phyloP scores from a whole-genome alignment of 2,888 invertebrate genomes.

The Eugnorisma glareosa region DNA sequence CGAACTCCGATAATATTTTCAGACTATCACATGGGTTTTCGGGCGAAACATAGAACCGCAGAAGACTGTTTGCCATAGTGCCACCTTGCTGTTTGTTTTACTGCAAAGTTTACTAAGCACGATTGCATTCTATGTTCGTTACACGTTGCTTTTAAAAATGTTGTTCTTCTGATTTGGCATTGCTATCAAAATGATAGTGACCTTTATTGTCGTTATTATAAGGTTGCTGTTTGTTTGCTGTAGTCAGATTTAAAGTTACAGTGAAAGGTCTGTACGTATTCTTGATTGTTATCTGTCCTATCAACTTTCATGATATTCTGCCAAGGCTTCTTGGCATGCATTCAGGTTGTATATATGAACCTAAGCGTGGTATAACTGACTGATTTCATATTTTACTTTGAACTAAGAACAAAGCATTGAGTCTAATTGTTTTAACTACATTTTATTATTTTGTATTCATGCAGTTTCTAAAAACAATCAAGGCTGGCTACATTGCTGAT shows the following conservation, averaged over 20 bases:
- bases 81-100: too few relatives aligned
- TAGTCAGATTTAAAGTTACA: not conserved
- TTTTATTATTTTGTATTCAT: not conserved
- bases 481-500: too few relatives aligned
- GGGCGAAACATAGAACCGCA: too few relatives aligned
- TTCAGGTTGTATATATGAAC: constrained; percentile 32
- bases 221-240: not conserved
- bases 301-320: constrained; percentile 33
- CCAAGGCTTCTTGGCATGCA: constrained; percentile 33
- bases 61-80: too few relatives aligned
- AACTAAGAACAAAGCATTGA: not conserved
- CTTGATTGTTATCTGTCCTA: constrained; percentile 29
- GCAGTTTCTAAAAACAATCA: not conserved
- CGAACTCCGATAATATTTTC: too few relatives aligned
- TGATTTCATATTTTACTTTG: constrained; percentile 12
- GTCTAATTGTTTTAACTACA: not conserved
- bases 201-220: too few relatives aligned
- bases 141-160: too few relatives aligned
- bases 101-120: too few relatives aligned
- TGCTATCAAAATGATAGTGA: too few relatives aligned
- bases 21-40: too few relatives aligned
- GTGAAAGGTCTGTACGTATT: not conserved
- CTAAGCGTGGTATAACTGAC: not conserved
- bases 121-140: too few relatives aligned
- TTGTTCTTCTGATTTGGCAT: too few relatives aligned